phyloP scores from a whole-genome alignment of 1,140 invertebrate genomes.

The Sycobia sp. region DNA sequence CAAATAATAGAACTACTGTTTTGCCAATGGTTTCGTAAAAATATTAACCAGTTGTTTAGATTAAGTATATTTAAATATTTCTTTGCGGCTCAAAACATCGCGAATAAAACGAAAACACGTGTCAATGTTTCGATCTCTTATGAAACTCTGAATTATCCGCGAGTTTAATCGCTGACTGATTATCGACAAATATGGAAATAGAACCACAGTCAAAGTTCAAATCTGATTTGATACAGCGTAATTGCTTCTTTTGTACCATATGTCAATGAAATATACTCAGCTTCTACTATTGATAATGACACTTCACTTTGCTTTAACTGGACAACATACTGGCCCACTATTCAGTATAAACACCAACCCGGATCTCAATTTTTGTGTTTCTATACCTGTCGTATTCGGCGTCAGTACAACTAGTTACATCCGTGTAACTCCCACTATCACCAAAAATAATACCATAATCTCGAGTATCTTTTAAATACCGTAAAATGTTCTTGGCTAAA shows the following conservation, averaged over 20 bases:
- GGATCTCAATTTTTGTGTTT: conserved; percentile 23
- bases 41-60: too few species aligned
- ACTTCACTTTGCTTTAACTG: conserved; percentile 21
- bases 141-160: too few species aligned
- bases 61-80: too few species aligned
- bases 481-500: background rate
- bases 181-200: too few species aligned
- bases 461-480: conserved; percentile 24
- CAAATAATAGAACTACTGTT: too few species aligned
- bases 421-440: background rate
- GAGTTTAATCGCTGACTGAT: too few species aligned
- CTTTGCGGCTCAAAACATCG: too few species aligned
- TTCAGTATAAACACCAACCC: conserved; percentile 23
- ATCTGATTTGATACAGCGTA: too few species aligned
- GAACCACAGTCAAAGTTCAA: too few species aligned
- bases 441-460: background rate
- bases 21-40: too few species aligned
- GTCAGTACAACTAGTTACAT: conserved; percentile 7
- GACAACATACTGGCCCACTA: conserved; percentile 15
- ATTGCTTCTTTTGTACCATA: background rate
- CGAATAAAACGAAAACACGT: too few species aligned
- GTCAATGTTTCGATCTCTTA: too few species aligned
- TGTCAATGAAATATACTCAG: conserved; percentile 41
- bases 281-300: conserved; percentile 31
- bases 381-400: conserved; percentile 19